These are phyloP conservation scores for Lepidochrysops patricia DNA, from an alignment of 2,888 invertebrate species.

Conservation along the genomic window DNA sequence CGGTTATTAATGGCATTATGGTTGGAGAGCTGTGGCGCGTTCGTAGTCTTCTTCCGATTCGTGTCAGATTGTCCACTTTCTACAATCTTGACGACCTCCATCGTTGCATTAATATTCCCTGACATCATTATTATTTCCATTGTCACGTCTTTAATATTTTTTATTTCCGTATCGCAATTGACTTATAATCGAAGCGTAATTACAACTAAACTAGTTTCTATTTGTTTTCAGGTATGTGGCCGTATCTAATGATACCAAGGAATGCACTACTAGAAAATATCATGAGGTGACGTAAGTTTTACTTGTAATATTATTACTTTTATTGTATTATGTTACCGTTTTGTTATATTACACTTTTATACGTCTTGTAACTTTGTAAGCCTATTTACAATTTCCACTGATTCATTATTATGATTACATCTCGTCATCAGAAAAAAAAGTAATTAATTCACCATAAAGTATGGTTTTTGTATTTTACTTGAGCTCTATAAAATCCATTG, in stretches of 20 bases:
- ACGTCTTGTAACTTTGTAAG: no score
- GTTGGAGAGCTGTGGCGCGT: neutral
- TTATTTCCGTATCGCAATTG: constrained; percentile 16
- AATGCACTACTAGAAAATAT: constrained; percentile 21
- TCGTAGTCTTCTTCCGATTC: constrained; percentile 1
- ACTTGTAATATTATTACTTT: neutral
- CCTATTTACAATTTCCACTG: no score
- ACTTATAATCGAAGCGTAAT: constrained; percentile 16
- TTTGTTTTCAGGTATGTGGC: constrained; percentile 27
- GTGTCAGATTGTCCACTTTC: constrained; percentile 17
- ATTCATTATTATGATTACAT: no score
- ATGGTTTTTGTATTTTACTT: no score
- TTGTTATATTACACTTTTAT: neutral
- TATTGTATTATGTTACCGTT: neutral
- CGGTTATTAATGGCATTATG: neutral
- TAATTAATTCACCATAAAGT: no score
- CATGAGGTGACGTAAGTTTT: constrained; percentile 25
- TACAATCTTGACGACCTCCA: constrained; percentile 20
- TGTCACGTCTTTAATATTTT: constrained; percentile 16
- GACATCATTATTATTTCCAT: constrained; percentile 21
- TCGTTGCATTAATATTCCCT: constrained; percentile 17
- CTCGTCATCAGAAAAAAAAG: no score
- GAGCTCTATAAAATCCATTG: no score
- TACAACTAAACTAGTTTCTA: constrained; percentile 19
- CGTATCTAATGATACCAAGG: constrained; percentile 12